phyloP scores from a whole-genome alignment of 2,888 invertebrate species.

The Ichneumoninae sp. region DNA sequence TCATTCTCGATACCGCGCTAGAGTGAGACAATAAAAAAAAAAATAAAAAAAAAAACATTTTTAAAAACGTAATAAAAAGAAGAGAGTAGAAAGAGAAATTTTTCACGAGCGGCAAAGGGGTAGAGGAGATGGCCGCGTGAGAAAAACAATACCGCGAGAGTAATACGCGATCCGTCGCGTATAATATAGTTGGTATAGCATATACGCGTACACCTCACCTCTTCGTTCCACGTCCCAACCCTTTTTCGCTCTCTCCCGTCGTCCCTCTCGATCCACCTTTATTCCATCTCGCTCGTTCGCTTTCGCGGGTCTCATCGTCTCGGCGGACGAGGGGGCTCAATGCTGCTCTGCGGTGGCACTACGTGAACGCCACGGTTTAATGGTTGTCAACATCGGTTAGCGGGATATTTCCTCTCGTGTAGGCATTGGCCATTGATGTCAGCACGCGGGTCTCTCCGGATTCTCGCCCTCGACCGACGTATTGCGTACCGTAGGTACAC shows the following conservation, averaged over 20 bases:
- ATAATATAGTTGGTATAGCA: constrained; percentile 53
- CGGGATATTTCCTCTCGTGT: constrained; percentile 82
- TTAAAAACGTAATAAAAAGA: constrained; percentile 11
- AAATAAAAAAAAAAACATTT: constrained; percentile 38
- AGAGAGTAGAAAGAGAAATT: constrained; percentile 61
- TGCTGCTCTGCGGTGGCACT: constrained; percentile 58
- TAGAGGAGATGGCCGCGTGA: constrained; percentile 60
- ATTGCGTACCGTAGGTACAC: constrained; percentile 39
- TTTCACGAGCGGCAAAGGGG: constrained; percentile 66
- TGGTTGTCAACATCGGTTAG: constrained; percentile 84
- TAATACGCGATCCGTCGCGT: constrained; percentile 64
- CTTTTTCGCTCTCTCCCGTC: constrained; percentile 44
- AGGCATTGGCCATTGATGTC: constrained; percentile 83
- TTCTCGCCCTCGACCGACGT: constrained; percentile 62
- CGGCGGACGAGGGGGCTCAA: constrained; percentile 48
- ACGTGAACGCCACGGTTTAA: constrained; percentile 76
- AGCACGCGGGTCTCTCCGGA: constrained; percentile 66
- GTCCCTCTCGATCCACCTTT: constrained; percentile 4
- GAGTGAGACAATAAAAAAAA: constrained; percentile 44
- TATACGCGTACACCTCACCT: constrained; percentile 47
- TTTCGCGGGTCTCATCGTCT: constrained; percentile 47
- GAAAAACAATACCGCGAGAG: constrained; percentile 75
- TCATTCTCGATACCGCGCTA: constrained; percentile 56
- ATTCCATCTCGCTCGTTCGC: constrained; percentile 58
- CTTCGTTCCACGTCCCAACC: constrained; percentile 39